A percentile compares a stretch with the other conserved stretches of the same genome.
Evolutionary conservation across 37 sponge, comb jelly and placozoan genomes (phyloP).

Genomic region (Oscarella lobularis): DNA sequence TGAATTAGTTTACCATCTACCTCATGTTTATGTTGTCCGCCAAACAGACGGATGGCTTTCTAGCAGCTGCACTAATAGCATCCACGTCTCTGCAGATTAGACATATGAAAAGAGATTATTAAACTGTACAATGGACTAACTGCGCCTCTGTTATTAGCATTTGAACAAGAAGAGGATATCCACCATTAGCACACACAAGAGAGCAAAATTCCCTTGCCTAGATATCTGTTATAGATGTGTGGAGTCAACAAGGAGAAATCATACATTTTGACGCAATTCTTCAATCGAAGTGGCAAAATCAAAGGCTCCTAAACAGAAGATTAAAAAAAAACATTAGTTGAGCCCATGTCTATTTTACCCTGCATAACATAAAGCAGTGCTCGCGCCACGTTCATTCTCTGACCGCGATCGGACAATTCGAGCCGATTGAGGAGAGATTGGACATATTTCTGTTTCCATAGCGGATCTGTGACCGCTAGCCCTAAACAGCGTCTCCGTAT

Average conservation of each 20-base stretch:
- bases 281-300: too few species aligned
- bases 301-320: too few species aligned
- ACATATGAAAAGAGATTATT: too few species aligned
- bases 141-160: slow-evolving; percentile 26
- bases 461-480: too few species aligned
- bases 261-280: too few species aligned
- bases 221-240: too few species aligned
- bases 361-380: slow-evolving; percentile 49
- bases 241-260: too few species aligned
- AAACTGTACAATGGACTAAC: too few species aligned
- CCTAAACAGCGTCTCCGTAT: too few species aligned
- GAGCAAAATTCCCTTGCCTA: slow-evolving; percentile 11
- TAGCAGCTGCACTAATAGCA: slow-evolving; percentile 17
- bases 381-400: slow-evolving; percentile 32
- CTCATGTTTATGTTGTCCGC: slow-evolving; percentile 53
- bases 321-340: too few species aligned
- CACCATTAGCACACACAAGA: slow-evolving; percentile 2
- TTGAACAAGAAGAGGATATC: slow-evolving; percentile 47
- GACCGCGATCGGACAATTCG: slow-evolving; percentile 12
- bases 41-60: slow-evolving; percentile 38
- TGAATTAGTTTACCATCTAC: neutral
- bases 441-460: slow-evolving; percentile 20
- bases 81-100: slow-evolving; percentile 61
- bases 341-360: too few species aligned
- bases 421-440: slow-evolving; percentile 28